Evolutionary conservation across 2,113 vertebrate genomes (phyloP), one percentile per base, ranked within the genome.

Genomic region (Dicaeum eximium): DNA sequence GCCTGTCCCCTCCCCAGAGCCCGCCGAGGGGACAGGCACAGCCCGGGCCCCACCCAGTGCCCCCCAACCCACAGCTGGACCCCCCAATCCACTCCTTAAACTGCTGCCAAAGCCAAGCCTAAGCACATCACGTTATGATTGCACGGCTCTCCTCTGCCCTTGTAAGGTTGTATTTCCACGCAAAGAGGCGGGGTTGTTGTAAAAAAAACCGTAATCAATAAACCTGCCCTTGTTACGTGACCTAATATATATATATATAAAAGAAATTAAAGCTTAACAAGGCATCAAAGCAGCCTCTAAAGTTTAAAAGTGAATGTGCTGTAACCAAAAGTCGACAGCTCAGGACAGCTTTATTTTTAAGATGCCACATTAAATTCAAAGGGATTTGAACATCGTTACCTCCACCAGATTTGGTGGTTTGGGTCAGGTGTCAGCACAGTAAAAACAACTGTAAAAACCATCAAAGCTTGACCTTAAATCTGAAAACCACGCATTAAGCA

Each of bases 81-180:
- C 28, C 11, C 7, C 9, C 35, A 10, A 1, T 12, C 2, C 6
- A 6, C 4, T 2, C 8, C 67, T 50, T 1, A 6, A 13, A 48
- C 21, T 1, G 4, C n/a, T 16, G 3, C 42, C 53, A 15, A 66
- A n/a, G 13, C 54, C 83, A 67, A 30, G 16, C 11, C 60, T 4
- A 11, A 0, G 0, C 7, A 4, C 17, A 4, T 2, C 25, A 0
- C 0, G 8, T 13, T 11, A 45, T 7, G 4, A 35, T 0, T 1
- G 25, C 27, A 13, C 25, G 7, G 64, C 61, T 38, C 69, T 30
- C 45, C 5, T 20, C 24, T 15, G 6, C 9, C 30, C 30, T 30
- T 27, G 9, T 27, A 64, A 69, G 6, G 69, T 0, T 23, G 27
- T 2, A 4, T 2, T 38, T 3, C n/a, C 37, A 61, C 74, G 16